These are phyloP conservation scores for Lophura nycthemera DNA, from an alignment of 2,113 vertebrate species.

Conservation along the genomic window DNA sequence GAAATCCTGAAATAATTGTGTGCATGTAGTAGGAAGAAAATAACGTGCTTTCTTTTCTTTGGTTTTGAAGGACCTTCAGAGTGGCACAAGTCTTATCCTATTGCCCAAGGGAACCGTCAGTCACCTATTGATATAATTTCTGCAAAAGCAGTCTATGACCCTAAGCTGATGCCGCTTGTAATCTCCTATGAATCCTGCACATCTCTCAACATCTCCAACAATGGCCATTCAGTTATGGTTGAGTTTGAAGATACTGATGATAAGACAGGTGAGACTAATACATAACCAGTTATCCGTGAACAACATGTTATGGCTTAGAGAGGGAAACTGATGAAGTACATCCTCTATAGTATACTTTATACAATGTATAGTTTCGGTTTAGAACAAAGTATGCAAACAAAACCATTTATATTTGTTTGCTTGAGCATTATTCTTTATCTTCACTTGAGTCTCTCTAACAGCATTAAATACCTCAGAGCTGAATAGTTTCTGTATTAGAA, in stretches of 20 bases:
- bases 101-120: conserved; percentile 89
- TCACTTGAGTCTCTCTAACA: not conserved
- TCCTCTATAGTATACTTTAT: not conserved
- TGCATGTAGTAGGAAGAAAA: not conserved
- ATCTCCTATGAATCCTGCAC: conserved; percentile 87
- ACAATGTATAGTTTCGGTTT: not conserved
- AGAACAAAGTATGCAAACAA: not conserved
- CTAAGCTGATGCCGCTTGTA: conserved; percentile 80
- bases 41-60: not conserved
- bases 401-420: not conserved
- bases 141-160: conserved; percentile 83
- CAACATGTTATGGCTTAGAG: not conserved
- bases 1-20: not conserved
- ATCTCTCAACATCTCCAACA: conserved; percentile 90
- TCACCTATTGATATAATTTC: conserved; percentile 94
- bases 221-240: conserved; percentile 93
- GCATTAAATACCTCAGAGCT: not conserved
- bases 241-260: conserved; percentile 91
- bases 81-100: conserved; percentile 90
- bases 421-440: not conserved
- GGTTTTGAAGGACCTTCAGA: conserved; percentile 84
- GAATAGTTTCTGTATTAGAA: not conserved
- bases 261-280: conserved; percentile 83
- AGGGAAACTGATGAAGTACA: not conserved
- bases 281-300: not conserved